A percentile compares a stretch with the other conserved stretches of the same genome.
These are phyloP conservation scores for Cecidostiba fungosa DNA, from an alignment of 2,888 invertebrate genomes.

Conservation along the genomic window DNA sequence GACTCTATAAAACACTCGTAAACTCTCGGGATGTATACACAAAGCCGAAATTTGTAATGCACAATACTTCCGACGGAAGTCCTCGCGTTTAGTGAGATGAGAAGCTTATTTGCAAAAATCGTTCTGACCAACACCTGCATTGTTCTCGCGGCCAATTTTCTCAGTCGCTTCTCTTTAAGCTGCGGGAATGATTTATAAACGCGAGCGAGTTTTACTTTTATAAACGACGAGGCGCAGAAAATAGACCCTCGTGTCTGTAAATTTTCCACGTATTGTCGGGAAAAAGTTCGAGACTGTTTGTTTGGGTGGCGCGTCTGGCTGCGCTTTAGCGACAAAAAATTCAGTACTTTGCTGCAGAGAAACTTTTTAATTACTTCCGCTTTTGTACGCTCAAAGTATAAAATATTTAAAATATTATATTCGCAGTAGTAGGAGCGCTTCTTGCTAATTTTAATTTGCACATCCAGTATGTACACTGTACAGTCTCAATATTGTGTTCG, in stretches of 20 bases:
- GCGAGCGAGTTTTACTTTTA: conserved; percentile 19
- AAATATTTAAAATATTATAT: background rate
- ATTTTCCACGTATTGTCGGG: conserved; percentile 31
- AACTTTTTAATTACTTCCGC: background rate
- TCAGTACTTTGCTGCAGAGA: background rate
- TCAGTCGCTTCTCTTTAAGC: background rate
- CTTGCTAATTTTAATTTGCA: background rate
- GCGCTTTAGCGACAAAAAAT: background rate
- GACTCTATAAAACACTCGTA: conserved; percentile 14
- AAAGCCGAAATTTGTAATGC: background rate
- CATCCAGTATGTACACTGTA: background rate
- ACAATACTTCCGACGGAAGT: conserved; percentile 6
- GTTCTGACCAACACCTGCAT: background rate
- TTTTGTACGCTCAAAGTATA: background rate
- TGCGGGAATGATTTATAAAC: conserved; percentile 33
- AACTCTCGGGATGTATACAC: background rate
- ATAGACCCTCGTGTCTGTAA: conserved; percentile 30
- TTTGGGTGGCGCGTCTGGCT: background rate
- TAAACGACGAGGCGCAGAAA: conserved; percentile 28
- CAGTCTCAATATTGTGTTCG: background rate
- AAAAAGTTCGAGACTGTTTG: background rate
- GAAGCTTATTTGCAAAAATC: background rate
- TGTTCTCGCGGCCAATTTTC: conserved; percentile 8
- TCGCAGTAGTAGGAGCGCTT: background rate
- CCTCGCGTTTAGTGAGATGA: no score